Conservation (phyloP, 2,113 vertebrate genomes). For the Calcarius ornatus region DNA sequence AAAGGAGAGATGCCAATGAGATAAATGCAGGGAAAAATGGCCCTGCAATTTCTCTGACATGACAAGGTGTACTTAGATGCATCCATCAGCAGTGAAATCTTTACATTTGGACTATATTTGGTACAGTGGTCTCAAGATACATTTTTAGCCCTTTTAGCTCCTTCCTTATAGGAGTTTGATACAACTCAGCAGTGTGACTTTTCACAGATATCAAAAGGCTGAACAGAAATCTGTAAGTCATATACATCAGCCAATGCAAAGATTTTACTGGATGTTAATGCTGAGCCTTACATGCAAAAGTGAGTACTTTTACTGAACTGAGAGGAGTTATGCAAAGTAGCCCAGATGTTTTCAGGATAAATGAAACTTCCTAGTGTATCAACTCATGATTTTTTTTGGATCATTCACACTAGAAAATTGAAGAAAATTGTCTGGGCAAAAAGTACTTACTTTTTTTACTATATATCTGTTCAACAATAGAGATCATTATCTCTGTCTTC, state of each 20-base stretch:
- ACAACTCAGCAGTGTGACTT: not conserved
- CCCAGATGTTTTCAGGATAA: not conserved
- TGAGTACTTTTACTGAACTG: not conserved
- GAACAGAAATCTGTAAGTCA: not conserved
- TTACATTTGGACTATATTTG: not conserved
- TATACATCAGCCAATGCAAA: not conserved
- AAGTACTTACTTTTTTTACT: not conserved
- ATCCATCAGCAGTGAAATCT: not conserved
- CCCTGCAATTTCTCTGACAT: not conserved
- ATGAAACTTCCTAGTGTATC: not conserved
- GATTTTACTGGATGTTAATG: not conserved
- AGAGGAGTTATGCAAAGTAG: not conserved
- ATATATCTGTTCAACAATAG: not conserved
- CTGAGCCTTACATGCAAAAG: not conserved
- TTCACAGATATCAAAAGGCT: not conserved
- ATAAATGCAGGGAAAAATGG: not conserved
- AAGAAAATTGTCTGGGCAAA: not conserved
- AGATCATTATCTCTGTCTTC: conserved; percentile 5
- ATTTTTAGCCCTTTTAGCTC: not conserved
- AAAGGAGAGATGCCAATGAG: not conserved
- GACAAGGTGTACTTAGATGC: not conserved
- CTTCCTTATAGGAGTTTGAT: not conserved
- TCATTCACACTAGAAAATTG: not conserved
- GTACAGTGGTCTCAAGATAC: not conserved
- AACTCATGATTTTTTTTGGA: not conserved